Percentiles rank a stretch among this genome's conserved stretches.
Evolutionary conservation across 2,113 vertebrate species (phyloP).

Genomic region (Ptilorrhoa leucosticta): DNA sequence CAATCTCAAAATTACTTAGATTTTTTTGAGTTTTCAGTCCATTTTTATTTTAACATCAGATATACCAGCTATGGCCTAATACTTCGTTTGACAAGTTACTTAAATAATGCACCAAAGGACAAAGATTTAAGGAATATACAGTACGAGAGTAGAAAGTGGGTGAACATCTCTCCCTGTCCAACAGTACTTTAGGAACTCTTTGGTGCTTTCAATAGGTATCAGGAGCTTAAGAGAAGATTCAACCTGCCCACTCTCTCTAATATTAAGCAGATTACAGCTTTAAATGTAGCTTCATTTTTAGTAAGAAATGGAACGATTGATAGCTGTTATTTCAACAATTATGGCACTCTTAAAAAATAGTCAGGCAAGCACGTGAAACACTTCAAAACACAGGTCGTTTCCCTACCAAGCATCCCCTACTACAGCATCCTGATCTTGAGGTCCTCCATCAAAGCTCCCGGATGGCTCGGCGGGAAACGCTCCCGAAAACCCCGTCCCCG

Average conservation of each 20-base stretch:
- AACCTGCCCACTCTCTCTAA: background rate
- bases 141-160: background rate
- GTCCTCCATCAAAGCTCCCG: background rate
- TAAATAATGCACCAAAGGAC: fast-evolving
- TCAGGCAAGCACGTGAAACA: background rate
- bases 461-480: background rate
- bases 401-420: background rate
- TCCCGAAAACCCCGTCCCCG: background rate
- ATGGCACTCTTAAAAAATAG: background rate
- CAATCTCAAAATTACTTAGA: background rate
- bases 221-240: background rate
- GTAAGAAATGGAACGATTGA: fast-evolving
- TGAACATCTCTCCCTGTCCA: background rate
- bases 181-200: background rate
- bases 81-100: background rate
- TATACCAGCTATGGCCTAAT: background rate
- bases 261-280: background rate
- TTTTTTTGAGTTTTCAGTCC: background rate
- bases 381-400: background rate
- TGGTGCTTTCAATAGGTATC: fast-evolving
- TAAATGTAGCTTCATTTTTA: background rate
- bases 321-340: background rate
- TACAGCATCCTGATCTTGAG: background rate
- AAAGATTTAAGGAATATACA: background rate
- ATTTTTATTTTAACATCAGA: background rate